phyloP scores from a whole-genome alignment of 2,113 vertebrate species.

The Myrmecophaga tridactyla region DNA sequence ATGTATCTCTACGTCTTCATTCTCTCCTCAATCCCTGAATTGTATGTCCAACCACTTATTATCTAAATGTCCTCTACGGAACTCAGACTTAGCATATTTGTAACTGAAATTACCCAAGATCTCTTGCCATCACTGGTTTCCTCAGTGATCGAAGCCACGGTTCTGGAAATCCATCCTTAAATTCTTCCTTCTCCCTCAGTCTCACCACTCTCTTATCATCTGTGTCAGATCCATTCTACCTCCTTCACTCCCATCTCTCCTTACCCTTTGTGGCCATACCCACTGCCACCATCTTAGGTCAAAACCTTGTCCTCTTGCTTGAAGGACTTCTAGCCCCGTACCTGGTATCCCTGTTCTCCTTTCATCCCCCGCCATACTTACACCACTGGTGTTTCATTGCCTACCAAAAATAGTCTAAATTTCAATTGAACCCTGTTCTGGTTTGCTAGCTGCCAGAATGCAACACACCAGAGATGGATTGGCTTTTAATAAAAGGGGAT shows the following conservation, averaged over 20 bases:
- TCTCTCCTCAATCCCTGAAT: neutral
- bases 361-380: neutral
- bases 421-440: neutral
- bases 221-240: neutral
- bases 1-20: neutral
- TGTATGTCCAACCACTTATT: neutral
- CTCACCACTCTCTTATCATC: rapidly evolving
- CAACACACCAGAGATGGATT: too few species aligned
- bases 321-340: neutral
- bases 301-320: neutral
- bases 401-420: neutral
- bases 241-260: neutral
- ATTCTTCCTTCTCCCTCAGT: too few species aligned
- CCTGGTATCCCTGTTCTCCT: neutral
- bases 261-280: neutral
- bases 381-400: neutral
- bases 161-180: neutral
- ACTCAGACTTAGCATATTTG: neutral
- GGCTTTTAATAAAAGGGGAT: too few species aligned
- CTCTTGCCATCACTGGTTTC: neutral
- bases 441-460: too few species aligned
- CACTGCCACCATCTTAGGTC: neutral
- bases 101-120: neutral
- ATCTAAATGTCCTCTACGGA: neutral
- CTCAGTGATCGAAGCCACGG: neutral